phyloP scores from a whole-genome alignment of 1,140 invertebrate species.

The Belonocnema kinseyi region DNA sequence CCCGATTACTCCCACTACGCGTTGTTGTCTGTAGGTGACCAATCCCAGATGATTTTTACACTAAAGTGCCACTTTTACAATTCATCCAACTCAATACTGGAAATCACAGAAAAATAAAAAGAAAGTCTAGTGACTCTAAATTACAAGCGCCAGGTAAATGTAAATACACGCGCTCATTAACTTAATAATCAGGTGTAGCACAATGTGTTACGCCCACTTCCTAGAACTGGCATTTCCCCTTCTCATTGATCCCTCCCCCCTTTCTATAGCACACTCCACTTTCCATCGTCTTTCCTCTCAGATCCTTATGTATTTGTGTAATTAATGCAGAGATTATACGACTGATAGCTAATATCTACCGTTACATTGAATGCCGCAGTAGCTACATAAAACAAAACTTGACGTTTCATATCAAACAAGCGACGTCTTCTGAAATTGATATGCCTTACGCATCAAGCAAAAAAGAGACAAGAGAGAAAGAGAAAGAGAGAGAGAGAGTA shows the following conservation, averaged over 20 bases:
- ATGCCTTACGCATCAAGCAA: background rate
- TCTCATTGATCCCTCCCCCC: background rate
- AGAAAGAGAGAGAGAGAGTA: background rate
- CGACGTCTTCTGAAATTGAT: constrained; percentile 14
- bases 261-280: constrained; percentile 13
- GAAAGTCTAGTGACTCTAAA: background rate
- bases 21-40: too few species aligned
- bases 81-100: too few species aligned
- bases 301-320: constrained; percentile 48
- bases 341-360: constrained; percentile 58
- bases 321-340: constrained; percentile 59
- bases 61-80: too few species aligned
- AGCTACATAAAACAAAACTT: constrained; percentile 39
- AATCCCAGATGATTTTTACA: too few species aligned
- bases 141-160: constrained; percentile 8
- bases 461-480: background rate
- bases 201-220: constrained; percentile 46
- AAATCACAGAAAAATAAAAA: too few species aligned
- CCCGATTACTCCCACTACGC: too few species aligned
- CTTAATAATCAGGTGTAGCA: constrained; percentile 43
- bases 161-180: constrained; percentile 40
- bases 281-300: constrained; percentile 2
- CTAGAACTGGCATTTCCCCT: constrained; percentile 39
- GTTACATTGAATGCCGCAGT: constrained; percentile 44
- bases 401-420: constrained; percentile 45